These are phyloP conservation scores for Scaptomyza reducta DNA, from an alignment of 2,888 invertebrate species.

Conservation along the genomic window DNA sequence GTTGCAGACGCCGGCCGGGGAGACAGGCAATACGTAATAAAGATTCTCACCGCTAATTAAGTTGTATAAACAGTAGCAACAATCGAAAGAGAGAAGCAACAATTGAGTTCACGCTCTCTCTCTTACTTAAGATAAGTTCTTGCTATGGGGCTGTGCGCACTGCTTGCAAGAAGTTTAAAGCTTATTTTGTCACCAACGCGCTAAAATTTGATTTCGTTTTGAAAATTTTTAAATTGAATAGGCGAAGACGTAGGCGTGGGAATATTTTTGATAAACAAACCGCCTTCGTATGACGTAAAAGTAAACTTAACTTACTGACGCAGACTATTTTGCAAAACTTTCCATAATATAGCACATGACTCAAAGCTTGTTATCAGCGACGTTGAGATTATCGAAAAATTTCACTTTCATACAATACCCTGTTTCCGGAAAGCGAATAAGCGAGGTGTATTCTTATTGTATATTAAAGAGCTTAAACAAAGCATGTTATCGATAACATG, in stretches of 20 bases:
- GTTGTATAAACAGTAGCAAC: conserved; percentile 49
- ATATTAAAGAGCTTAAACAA: too few relatives aligned
- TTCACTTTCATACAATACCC: conserved; percentile 29
- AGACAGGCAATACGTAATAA: background rate
- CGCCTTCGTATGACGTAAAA: conserved; percentile 35
- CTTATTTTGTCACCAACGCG: conserved; percentile 23
- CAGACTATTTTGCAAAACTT: conserved; percentile 1
- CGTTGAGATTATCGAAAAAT: background rate
- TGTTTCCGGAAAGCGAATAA: too few relatives aligned
- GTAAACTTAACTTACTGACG: conserved; percentile 14
- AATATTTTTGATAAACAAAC: conserved; percentile 5
- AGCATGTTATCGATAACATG: too few relatives aligned
- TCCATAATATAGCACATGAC: conserved; percentile 34
- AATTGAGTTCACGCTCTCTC: conserved; percentile 8
- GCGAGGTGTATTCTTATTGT: too few relatives aligned
- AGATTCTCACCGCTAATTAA: background rate
- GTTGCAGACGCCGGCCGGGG: conserved; percentile 57
- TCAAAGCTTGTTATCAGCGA: conserved; percentile 24
- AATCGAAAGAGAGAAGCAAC: conserved; percentile 37
- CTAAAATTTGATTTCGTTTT: conserved; percentile 35
- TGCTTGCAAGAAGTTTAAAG: conserved; percentile 45
- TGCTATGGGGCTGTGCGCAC: conserved; percentile 25
- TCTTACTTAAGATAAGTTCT: conserved; percentile 56
- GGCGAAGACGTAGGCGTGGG: conserved; percentile 18
- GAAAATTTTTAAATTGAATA: conserved; percentile 16